Evolutionary conservation across 1,140 invertebrate species (phyloP).

Genomic region (Procambarus clarkii): DNA sequence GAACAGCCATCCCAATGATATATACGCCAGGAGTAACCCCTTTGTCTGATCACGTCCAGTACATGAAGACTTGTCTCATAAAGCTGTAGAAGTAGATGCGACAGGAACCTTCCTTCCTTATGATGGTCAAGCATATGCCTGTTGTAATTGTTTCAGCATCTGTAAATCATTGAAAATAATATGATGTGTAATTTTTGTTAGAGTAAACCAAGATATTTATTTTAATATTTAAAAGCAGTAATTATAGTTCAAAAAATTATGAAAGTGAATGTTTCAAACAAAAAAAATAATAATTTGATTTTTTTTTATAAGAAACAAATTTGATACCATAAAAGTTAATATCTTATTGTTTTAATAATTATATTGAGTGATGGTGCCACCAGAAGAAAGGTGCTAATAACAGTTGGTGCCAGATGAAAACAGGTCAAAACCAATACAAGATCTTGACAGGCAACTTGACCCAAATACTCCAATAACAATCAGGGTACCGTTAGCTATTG

Average conservation of each 20-base stretch:
- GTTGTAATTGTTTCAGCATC: conserved; percentile 27
- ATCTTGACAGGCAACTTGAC: conserved; percentile 62
- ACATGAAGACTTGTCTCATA: background rate
- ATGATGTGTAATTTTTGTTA: background rate
- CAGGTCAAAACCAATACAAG: background rate
- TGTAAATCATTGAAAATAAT: conserved; percentile 17
- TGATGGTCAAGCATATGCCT: conserved; percentile 58
- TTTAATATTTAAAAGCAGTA: background rate
- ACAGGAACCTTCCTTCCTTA: conserved; percentile 40
- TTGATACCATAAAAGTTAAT: background rate
- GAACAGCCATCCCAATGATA: conserved; percentile 85
- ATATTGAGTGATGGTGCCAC: conserved; percentile 47
- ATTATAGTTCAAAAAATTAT: background rate
- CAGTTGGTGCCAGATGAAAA: conserved; percentile 47
- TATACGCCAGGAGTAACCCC: conserved; percentile 79
- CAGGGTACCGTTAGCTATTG: conserved; percentile 66
- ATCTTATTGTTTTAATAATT: background rate
- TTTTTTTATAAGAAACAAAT: background rate
- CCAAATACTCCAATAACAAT: conserved; percentile 65
- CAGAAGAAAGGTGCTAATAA: too few relatives aligned
- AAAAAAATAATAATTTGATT: background rate
- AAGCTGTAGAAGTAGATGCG: background rate
- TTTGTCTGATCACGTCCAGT: conserved; percentile 72
- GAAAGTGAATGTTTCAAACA: background rate
- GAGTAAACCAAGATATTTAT: background rate